These are phyloP conservation scores for Dermatophagoides farinae DNA, from an alignment of 1,140 invertebrate genomes.

Conservation along the genomic window DNA sequence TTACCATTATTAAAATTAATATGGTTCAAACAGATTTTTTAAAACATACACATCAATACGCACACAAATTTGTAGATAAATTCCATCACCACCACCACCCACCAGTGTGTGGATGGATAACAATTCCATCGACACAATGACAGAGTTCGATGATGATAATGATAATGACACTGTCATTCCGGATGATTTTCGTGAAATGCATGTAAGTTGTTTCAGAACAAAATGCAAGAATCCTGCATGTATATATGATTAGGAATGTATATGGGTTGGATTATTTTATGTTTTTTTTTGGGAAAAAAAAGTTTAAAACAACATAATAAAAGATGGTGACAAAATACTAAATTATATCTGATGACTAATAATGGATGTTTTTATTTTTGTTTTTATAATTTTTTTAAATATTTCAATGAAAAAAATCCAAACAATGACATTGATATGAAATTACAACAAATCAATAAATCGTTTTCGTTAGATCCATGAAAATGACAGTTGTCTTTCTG, in stretches of 20 bases:
- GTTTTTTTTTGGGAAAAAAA: background rate
- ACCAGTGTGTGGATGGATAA: background rate
- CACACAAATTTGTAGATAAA: background rate
- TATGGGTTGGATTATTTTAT: background rate
- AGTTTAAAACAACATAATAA: background rate
- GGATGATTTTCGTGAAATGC: slow-evolving; percentile 5
- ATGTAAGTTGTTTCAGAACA: background rate
- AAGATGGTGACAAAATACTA: background rate
- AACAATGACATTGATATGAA: no score
- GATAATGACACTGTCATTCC: slow-evolving; percentile 4
- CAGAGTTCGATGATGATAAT: background rate
- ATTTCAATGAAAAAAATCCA: no score
- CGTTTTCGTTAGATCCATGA: no score
- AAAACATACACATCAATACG: background rate
- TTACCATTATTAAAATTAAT: background rate
- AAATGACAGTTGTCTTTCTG: background rate
- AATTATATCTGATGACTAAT: background rate
- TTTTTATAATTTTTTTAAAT: no score
- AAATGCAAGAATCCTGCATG: background rate
- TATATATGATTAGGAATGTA: background rate
- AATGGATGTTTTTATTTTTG: background rate
- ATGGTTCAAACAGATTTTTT: background rate
- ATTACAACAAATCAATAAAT: no score
- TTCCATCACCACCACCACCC: no score
- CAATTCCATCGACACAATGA: background rate